Evolutionary conservation across 2,888 invertebrate genomes (phyloP).

Genomic region (Acanthoscelides obtectus): DNA sequence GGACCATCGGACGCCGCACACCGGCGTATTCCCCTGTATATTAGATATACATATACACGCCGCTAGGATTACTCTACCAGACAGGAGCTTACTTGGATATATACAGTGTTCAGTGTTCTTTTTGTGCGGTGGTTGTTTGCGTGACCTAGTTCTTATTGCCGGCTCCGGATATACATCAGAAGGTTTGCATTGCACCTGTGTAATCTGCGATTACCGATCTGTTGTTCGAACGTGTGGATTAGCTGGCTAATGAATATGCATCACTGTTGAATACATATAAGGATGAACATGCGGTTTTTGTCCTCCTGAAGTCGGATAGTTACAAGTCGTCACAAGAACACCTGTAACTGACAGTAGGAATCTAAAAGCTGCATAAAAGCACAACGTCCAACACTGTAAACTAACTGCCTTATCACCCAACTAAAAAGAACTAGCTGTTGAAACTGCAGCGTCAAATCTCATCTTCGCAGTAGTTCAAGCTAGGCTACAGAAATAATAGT

Average conservation of each 20-base stretch:
- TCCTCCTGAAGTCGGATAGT: no score
- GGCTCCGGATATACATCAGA: not conserved
- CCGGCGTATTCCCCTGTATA: not conserved
- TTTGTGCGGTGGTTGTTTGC: not conserved
- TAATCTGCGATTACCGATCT: not conserved
- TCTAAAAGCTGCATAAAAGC: no score
- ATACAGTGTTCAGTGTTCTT: not conserved
- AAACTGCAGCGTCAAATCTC: no score
- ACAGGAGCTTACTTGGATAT: not conserved
- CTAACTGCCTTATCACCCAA: no score
- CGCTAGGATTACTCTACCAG: not conserved
- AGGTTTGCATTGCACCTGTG: not conserved
- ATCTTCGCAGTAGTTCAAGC: no score
- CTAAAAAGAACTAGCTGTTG: no score
- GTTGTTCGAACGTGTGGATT: not conserved
- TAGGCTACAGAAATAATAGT: no score
- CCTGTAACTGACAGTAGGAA: no score
- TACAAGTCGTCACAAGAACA: no score
- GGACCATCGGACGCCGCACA: not conserved
- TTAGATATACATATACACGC: not conserved
- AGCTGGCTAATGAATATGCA: not conserved
- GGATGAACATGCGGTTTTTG: not conserved
- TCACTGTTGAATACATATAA: not conserved
- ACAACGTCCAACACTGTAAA: no score
- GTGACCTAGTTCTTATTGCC: not conserved